A percentile compares a stretch with the other conserved stretches of the same genome.
These are phyloP conservation scores for Bombycilla garrulus DNA, from an alignment of 2,113 vertebrate species.

Conservation along the genomic window DNA sequence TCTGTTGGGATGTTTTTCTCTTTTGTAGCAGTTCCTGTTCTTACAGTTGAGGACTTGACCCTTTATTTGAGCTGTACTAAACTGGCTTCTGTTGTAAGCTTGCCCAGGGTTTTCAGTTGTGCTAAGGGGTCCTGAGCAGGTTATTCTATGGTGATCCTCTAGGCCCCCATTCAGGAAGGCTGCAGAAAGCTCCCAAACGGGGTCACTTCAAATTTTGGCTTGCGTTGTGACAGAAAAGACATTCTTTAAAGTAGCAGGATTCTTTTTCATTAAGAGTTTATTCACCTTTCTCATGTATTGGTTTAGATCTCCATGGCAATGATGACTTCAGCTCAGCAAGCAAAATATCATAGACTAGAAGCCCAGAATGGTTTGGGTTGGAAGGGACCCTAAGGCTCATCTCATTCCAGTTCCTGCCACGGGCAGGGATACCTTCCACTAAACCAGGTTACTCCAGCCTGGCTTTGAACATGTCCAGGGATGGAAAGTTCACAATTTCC, in stretches of 20 bases:
- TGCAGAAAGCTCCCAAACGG: background rate
- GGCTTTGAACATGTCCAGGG: background rate
- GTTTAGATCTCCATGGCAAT: background rate
- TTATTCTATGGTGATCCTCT: background rate
- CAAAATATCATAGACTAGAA: background rate
- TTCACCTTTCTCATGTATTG: background rate
- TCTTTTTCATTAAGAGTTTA: background rate
- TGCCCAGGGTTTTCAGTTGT: background rate
- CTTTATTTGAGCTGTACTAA: background rate
- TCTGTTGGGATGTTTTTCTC: background rate
- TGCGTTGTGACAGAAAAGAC: background rate
- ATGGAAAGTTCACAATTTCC: background rate
- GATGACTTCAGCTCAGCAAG: background rate
- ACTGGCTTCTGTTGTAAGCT: background rate
- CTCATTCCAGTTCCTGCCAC: background rate
- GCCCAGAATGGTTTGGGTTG: background rate
- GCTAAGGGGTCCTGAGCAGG: background rate
- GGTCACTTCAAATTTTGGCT: background rate
- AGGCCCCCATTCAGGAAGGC: background rate
- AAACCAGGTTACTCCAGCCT: background rate
- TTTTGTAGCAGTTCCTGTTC: background rate
- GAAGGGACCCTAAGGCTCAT: background rate
- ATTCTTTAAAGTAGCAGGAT: background rate
- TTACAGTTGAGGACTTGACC: background rate
- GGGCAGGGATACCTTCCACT: background rate